Conservation (phyloP, 1,140 invertebrate genomes). For the Coptotermes formosanus region DNA sequence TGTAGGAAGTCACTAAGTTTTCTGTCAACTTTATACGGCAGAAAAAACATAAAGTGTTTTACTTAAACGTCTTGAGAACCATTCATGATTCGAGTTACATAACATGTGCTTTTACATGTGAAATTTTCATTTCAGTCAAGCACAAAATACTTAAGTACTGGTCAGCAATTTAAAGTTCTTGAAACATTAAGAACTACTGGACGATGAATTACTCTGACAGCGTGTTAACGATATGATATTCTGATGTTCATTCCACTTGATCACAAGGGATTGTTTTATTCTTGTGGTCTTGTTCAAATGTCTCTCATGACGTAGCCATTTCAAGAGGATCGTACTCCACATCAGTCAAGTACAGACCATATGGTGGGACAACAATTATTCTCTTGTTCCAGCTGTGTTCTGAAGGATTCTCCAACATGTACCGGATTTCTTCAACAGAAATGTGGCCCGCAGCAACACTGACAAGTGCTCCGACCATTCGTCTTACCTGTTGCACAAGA, state of each 20-base stretch:
- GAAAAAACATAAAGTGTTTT: too few species aligned
- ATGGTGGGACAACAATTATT: slow-evolving; percentile 53
- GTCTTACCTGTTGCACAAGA: slow-evolving; percentile 57
- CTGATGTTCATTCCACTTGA: too few species aligned
- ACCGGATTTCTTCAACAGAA: slow-evolving; percentile 58
- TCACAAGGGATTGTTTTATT: too few species aligned
- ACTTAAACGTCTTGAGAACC: too few species aligned
- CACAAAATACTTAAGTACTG: too few species aligned
- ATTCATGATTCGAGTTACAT: too few species aligned
- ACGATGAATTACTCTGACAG: too few species aligned
- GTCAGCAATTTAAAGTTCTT: too few species aligned
- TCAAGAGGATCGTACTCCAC: slow-evolving; percentile 64
- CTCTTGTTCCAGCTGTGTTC: slow-evolving; percentile 61
- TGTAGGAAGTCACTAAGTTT: not conserved
- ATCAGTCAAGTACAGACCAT: slow-evolving; percentile 66
- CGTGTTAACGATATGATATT: too few species aligned
- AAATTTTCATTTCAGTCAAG: too few species aligned
- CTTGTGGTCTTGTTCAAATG: not conserved
- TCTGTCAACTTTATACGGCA: not conserved
- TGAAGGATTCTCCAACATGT: slow-evolving; percentile 72
- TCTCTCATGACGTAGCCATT: slow-evolving; percentile 40
- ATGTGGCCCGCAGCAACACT: slow-evolving; percentile 57
- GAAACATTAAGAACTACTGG: too few species aligned
- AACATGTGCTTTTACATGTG: too few species aligned
- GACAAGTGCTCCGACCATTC: slow-evolving; percentile 66